Evolutionary conservation across 2,888 invertebrate species (phyloP).

Genomic region (Drosophila prostipennis): DNA sequence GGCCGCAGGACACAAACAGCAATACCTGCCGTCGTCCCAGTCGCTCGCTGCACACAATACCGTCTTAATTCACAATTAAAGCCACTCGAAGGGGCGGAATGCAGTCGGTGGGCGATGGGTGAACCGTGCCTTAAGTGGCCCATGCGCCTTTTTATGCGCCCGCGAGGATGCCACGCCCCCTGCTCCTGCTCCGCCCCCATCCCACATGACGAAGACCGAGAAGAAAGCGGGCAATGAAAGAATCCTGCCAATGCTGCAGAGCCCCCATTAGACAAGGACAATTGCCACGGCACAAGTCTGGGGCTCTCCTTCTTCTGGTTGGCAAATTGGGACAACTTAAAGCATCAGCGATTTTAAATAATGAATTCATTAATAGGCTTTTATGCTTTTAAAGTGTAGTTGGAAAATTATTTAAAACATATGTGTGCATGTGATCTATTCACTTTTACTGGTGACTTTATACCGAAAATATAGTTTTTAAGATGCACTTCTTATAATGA

Average conservation of each 20-base stretch:
- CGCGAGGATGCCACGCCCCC: slow-evolving; percentile 21
- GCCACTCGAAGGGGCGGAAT: slow-evolving; percentile 69
- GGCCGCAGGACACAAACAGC: slow-evolving; percentile 31
- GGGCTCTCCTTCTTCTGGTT: slow-evolving; percentile 11
- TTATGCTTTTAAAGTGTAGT: no score
- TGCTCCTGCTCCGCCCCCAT: background rate
- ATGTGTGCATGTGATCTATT: no score
- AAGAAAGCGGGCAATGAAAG: slow-evolving; percentile 41
- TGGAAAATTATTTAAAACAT: background rate
- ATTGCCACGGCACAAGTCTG: slow-evolving; percentile 31
- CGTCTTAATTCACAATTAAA: slow-evolving; percentile 84
- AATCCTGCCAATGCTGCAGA: slow-evolving; percentile 41
- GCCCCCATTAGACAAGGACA: slow-evolving; percentile 67
- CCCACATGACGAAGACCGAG: slow-evolving; percentile 30
- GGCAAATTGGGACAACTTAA: slow-evolving; percentile 35
- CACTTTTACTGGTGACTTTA: no score
- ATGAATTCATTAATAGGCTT: slow-evolving; percentile 1
- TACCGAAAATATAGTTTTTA: no score
- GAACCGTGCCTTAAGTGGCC: slow-evolving; percentile 64
- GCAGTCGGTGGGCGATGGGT: slow-evolving; percentile 1
- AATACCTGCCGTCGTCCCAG: slow-evolving; percentile 16
- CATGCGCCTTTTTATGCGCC: slow-evolving; percentile 63
- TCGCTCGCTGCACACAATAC: slow-evolving; percentile 72
- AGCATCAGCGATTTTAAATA: slow-evolving; percentile 7
- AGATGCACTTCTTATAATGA: no score